These are phyloP conservation scores for Ophion costatus DNA, from an alignment of 2,888 invertebrate species.

Conservation along the genomic window DNA sequence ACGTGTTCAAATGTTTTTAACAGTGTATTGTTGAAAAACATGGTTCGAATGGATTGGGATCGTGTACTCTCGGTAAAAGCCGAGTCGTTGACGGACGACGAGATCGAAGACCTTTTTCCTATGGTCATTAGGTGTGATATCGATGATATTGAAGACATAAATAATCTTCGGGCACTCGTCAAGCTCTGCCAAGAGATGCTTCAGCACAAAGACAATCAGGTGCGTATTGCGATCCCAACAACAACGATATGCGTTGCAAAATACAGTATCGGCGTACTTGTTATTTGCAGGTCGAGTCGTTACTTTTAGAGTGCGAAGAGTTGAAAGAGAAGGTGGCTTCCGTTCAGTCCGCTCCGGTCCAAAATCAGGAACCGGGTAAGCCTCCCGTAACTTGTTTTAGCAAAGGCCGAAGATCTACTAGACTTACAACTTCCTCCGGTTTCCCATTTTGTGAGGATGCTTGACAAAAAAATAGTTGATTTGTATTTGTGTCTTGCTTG, in stretches of 20 bases:
- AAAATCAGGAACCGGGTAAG: constrained; percentile 32
- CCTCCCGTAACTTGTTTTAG: not conserved
- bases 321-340: constrained; percentile 77
- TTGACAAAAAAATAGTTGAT: too few relatives aligned
- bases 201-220: constrained; percentile 89
- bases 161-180: constrained; percentile 86
- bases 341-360: constrained; percentile 45
- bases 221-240: constrained; percentile 74
- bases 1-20: constrained; percentile 39
- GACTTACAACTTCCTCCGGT: not conserved
- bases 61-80: constrained; percentile 73
- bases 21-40: constrained; percentile 41
- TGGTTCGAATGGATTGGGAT: constrained; percentile 76
- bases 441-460: too few relatives aligned
- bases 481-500: too few relatives aligned
- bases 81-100: constrained; percentile 84
- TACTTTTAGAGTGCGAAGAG: constrained; percentile 85
- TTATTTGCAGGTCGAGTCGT: constrained; percentile 83
- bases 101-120: constrained; percentile 88
- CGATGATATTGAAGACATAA: constrained; percentile 86
- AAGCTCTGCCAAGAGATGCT: constrained; percentile 88
- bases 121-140: constrained; percentile 87
- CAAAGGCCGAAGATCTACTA: not conserved
- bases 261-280: not conserved
- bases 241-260: not conserved